Evolutionary conservation across 2,113 vertebrate genomes (phyloP).

Genomic region (Poeciliopsis turrubarensis): DNA sequence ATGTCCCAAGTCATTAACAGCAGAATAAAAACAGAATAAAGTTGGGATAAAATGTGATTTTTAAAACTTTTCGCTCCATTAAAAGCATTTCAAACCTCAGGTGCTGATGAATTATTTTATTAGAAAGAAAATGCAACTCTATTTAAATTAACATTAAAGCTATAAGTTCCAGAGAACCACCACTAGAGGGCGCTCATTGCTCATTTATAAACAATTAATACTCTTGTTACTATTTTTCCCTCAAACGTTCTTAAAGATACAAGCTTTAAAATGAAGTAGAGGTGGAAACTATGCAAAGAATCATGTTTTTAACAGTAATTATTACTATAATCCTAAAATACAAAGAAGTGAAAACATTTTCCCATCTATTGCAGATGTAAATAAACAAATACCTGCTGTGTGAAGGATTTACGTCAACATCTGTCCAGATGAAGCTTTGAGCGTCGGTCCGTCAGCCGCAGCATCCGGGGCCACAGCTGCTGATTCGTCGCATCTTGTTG

Average conservation of each 20-base stretch:
- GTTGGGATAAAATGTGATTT: too few species aligned
- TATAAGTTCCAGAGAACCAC: background rate
- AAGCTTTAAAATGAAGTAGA: background rate
- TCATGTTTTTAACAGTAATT: background rate
- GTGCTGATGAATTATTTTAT: background rate
- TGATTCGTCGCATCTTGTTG: slow-evolving; percentile 67
- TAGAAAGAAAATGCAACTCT: background rate
- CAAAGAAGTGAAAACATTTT: background rate
- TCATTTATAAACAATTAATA: background rate
- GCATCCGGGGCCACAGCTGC: slow-evolving; percentile 61
- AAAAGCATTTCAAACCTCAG: background rate
- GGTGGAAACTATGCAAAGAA: background rate
- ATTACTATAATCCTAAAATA: background rate
- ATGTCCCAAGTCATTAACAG: too few species aligned
- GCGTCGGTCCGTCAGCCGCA: slow-evolving; percentile 24
- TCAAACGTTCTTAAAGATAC: background rate
- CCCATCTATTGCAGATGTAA: background rate
- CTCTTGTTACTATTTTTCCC: background rate
- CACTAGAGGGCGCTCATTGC: background rate
- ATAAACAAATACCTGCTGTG: background rate
- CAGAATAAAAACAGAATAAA: too few species aligned
- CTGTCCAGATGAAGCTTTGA: background rate
- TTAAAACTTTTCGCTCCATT: too few species aligned
- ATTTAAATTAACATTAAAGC: background rate
- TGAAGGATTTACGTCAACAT: slow-evolving; percentile 17